Evolutionary conservation across 1,140 invertebrate genomes (phyloP).

Genomic region (Lepidurus packardi): DNA sequence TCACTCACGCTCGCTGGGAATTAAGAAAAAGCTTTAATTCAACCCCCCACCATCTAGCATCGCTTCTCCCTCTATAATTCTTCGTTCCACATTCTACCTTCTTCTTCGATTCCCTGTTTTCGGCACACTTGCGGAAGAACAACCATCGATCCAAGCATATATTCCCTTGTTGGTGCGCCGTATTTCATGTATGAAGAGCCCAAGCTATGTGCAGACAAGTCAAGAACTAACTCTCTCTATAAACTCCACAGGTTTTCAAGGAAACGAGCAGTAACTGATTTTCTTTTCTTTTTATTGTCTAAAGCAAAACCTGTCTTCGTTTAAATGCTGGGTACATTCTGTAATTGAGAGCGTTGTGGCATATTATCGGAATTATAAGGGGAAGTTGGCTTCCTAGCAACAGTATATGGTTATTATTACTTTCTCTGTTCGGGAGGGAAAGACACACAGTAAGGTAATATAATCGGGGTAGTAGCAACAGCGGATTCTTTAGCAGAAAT

Average conservation of each 20-base stretch:
- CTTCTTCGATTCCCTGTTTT: slow-evolving; percentile 24
- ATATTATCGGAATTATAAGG: no score
- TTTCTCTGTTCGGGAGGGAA: neutral
- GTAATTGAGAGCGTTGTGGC: neutral
- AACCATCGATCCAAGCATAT: slow-evolving; percentile 10
- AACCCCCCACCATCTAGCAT: neutral
- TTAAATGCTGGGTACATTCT: neutral
- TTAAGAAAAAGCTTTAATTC: slow-evolving; percentile 19
- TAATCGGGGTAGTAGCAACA: no score
- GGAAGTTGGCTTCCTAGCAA: no score
- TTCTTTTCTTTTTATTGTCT: neutral
- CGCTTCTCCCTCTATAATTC: slow-evolving; percentile 23
- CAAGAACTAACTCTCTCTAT: neutral
- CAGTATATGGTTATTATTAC: neutral
- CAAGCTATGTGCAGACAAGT: neutral
- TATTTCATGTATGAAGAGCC: neutral
- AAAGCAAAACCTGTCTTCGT: neutral
- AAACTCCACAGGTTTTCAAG: neutral
- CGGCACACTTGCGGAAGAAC: slow-evolving; percentile 11
- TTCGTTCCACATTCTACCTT: slow-evolving; percentile 14
- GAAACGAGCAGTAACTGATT: neutral
- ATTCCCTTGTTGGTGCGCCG: slow-evolving; percentile 17
- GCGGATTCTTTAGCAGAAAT: slow-evolving; percentile 4
- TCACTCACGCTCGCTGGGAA: neutral
- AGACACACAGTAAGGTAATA: neutral